Conservation (phyloP, 1,140 invertebrate species). For the Temnothorax curvispinosus region DNA sequence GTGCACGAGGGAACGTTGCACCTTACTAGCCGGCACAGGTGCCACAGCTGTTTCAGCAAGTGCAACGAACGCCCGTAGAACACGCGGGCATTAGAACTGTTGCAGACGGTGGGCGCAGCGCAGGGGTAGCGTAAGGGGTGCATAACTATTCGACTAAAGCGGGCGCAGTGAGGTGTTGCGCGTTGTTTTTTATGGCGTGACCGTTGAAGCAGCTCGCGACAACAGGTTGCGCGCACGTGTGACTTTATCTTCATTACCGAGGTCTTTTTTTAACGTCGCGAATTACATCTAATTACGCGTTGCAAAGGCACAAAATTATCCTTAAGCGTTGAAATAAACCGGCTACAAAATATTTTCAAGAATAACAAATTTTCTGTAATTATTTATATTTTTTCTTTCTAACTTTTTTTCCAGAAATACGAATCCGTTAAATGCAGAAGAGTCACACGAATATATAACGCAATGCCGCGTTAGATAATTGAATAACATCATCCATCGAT, state of each 20-base stretch:
- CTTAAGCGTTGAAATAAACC: not conserved
- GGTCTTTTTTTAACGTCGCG: constrained; percentile 5
- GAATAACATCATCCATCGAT: not conserved
- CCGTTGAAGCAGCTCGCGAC: constrained; percentile 77
- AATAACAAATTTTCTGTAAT: not conserved
- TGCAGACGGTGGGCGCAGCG: constrained; percentile 71
- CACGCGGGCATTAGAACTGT: constrained; percentile 80
- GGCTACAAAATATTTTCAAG: not conserved
- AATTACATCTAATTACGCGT: constrained; percentile 19
- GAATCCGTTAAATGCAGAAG: not conserved
- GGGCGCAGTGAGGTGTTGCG: constrained; percentile 69
- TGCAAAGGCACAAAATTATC: not conserved
- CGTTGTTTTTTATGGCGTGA: constrained; percentile 54
- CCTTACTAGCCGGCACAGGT: constrained; percentile 82
- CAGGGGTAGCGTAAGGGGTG: constrained; percentile 74
- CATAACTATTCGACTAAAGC: constrained; percentile 79
- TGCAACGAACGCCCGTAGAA: constrained; percentile 80
- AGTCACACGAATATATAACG: not conserved
- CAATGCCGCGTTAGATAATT: not conserved
- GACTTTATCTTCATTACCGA: constrained; percentile 9
- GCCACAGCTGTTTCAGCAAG: constrained; percentile 83
- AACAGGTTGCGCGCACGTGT: constrained; percentile 66
- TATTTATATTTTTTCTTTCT: not conserved
- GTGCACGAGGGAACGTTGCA: constrained; percentile 77
- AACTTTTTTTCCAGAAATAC: not conserved